These are phyloP conservation scores for Phoeniculus purpureus DNA, from an alignment of 2,797 vertebrate genomes.

Conservation along the genomic window DNA sequence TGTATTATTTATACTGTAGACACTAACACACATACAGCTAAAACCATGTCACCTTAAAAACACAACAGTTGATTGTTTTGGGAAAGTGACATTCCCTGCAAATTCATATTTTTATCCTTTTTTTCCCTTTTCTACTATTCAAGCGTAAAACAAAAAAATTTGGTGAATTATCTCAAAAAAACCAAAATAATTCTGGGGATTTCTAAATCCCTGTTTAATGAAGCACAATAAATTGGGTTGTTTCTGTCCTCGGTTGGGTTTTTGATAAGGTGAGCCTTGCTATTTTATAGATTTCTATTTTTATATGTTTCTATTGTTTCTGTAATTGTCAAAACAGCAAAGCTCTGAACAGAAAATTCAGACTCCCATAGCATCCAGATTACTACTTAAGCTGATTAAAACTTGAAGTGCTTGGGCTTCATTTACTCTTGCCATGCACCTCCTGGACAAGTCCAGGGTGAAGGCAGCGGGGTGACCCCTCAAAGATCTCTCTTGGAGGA, in stretches of 20 bases:
- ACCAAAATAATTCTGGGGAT: neutral
- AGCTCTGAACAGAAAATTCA: neutral
- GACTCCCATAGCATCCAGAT: neutral
- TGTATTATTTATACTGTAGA: neutral
- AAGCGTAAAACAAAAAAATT: neutral
- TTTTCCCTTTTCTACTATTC: neutral
- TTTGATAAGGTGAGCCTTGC: neutral
- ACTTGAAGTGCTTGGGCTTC: neutral
- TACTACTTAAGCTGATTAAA: neutral
- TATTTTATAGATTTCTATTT: neutral
- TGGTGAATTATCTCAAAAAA: neutral
- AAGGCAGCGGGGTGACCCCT: too few species aligned
- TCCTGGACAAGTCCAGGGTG: neutral
- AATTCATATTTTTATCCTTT: neutral
- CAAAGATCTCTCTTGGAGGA: neutral
- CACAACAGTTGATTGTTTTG: neutral
- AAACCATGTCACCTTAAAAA: neutral
- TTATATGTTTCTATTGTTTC: neutral
- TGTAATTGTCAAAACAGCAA: neutral
- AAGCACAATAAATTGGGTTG: neutral
- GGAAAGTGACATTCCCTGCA: neutral
- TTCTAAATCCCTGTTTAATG: slow-evolving; percentile 37
- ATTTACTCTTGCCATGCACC: neutral
- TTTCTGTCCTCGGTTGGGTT: neutral
- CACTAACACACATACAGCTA: neutral